Conservation (phyloP, 1,140 invertebrate genomes). For the Pseudomyrmex gracilis region DNA sequence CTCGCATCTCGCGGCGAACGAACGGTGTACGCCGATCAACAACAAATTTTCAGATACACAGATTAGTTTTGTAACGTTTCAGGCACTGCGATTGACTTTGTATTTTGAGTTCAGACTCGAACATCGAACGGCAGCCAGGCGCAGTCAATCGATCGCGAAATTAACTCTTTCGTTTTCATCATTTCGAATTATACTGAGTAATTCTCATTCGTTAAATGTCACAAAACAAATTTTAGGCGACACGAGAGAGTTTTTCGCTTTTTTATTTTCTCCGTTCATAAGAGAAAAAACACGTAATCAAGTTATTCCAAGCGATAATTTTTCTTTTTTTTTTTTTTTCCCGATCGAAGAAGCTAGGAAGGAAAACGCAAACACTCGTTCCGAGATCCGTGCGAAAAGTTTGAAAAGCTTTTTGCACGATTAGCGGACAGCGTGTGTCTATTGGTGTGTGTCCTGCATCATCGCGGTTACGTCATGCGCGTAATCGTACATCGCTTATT, state of each 20-base stretch:
- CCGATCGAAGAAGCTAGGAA: neutral
- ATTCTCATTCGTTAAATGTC: neutral
- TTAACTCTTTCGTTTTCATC: neutral
- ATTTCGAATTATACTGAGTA: neutral
- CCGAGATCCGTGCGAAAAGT: slow-evolving; percentile 15
- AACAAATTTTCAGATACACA: slow-evolving; percentile 35
- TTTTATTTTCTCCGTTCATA: neutral
- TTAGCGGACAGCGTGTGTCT: neutral
- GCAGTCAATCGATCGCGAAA: neutral
- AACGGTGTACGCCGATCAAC: neutral
- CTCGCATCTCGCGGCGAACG: slow-evolving; percentile 1
- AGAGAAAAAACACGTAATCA: neutral
- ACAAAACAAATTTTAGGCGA: neutral
- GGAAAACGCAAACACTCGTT: slow-evolving; percentile 18
- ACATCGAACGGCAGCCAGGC: slow-evolving; percentile 6
- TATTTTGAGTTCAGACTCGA: slow-evolving; percentile 53
- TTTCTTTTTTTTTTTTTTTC: neutral
- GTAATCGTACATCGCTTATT: slow-evolving; percentile 77
- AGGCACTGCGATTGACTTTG: slow-evolving; percentile 73
- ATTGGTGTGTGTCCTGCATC: slow-evolving; percentile 35
- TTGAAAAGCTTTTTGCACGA: slow-evolving; percentile 32
- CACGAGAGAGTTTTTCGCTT: neutral
- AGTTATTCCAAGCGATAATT: neutral
- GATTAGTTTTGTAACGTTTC: slow-evolving; percentile 59
- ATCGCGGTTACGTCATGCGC: slow-evolving; percentile 55